Percentiles rank a stretch among this genome's conserved stretches.
phyloP scores from a whole-genome alignment of 1,140 invertebrate species.

The Drosophila mayri region DNA sequence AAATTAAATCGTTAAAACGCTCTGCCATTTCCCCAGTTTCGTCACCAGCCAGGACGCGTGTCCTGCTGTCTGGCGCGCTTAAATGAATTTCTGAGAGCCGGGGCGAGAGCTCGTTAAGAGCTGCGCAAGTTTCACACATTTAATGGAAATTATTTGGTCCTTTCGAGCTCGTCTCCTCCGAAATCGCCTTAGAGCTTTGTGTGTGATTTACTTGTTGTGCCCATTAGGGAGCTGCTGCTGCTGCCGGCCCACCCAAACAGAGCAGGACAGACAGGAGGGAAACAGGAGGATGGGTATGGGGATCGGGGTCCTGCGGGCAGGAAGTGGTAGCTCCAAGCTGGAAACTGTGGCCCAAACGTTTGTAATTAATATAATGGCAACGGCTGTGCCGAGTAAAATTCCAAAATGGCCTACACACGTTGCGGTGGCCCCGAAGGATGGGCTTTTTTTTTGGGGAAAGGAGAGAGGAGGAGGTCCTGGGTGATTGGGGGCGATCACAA shows the following conservation, averaged over 20 bases:
- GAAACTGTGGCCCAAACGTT: conserved; percentile 70
- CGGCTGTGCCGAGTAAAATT: conserved; percentile 66
- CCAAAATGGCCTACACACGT: conserved; percentile 79
- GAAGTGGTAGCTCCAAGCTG: conserved; percentile 23
- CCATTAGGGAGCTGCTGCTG: conserved; percentile 63
- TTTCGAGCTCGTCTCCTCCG: conserved; percentile 37
- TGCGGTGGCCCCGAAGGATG: conserved; percentile 43
- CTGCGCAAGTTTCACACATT: conserved; percentile 53
- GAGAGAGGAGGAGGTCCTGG: neutral
- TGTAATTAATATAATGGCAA: conserved; percentile 83
- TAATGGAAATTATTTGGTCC: conserved; percentile 63
- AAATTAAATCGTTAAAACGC: conserved; percentile 38
- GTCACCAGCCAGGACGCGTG: conserved; percentile 31
- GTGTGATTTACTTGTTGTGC: conserved; percentile 81
- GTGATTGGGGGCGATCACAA: conserved; percentile 64
- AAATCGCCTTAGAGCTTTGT: conserved; percentile 82
- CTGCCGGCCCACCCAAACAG: neutral
- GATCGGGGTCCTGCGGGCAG: conserved; percentile 10
- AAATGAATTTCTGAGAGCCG: conserved; percentile 53
- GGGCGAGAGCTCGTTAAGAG: conserved; percentile 66
- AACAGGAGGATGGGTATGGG: neutral
- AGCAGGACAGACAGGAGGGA: conserved; percentile 26
- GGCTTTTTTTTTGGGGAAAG: conserved; percentile 2
- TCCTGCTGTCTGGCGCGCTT: conserved; percentile 56
- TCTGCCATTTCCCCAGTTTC: conserved; percentile 31